These are phyloP conservation scores for Delichon dasypus DNA, from an alignment of 2,797 vertebrate genomes.

Conservation along the genomic window DNA sequence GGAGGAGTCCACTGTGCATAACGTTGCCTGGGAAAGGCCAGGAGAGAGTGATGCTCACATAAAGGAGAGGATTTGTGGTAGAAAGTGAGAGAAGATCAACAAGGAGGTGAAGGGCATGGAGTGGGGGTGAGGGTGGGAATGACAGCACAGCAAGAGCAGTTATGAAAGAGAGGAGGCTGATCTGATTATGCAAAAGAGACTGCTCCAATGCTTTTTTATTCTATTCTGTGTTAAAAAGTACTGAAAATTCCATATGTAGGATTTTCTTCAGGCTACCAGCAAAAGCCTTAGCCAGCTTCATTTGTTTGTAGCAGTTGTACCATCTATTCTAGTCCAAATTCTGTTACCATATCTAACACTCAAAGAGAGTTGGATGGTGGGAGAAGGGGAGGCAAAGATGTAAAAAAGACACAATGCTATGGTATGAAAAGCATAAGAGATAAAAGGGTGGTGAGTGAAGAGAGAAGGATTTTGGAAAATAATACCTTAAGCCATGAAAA, in stretches of 20 bases:
- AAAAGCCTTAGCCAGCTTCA: neutral
- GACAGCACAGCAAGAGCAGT: neutral
- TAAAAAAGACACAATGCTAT: neutral
- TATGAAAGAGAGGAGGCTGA: neutral
- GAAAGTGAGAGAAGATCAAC: neutral
- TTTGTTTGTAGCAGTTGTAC: neutral
- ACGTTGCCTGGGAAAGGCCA: slow-evolving; percentile 21
- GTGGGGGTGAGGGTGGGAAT: neutral
- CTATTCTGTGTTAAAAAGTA: neutral
- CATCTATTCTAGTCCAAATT: neutral
- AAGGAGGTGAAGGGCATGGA: neutral
- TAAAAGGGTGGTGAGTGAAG: neutral
- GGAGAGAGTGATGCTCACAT: neutral
- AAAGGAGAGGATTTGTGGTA: neutral
- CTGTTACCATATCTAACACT: neutral
- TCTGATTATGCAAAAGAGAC: neutral
- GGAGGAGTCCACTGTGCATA: slow-evolving; percentile 7
- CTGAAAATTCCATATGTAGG: neutral
- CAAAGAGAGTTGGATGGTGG: neutral
- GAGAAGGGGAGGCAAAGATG: neutral
- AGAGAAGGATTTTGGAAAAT: neutral
- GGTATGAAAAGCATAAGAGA: neutral
- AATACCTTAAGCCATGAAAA: neutral
- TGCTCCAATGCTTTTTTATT: neutral
- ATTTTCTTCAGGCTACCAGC: neutral